Conservation (phyloP, 2,797 vertebrate genomes). For the Sardinella longiceps region DNA sequence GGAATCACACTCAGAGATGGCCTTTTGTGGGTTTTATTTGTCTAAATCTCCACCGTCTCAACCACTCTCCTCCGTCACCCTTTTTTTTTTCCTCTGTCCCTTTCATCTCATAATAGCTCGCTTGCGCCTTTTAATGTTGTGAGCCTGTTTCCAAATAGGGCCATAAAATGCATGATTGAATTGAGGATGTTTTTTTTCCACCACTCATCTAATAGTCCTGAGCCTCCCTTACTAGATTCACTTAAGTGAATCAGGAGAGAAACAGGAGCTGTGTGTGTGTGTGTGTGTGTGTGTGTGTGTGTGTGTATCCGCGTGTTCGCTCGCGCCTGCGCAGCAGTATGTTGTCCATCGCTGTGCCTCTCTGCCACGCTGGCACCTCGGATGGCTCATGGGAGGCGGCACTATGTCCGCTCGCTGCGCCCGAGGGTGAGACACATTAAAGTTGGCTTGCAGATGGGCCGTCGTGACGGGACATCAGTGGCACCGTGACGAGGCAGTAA, state of each 20-base stretch:
- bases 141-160: constrained; percentile 25
- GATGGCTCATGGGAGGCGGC: constrained; percentile 26
- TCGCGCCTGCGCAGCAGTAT: neutral
- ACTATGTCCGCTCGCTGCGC: neutral
- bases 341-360: neutral
- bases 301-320: neutral
- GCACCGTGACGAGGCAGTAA: neutral
- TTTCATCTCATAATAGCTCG: neutral
- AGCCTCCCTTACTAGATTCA: neutral
- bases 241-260: constrained; percentile 42
- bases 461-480: neutral
- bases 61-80: neutral
- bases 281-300: constrained; percentile 12
- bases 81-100: neutral
- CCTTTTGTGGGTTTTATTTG: neutral
- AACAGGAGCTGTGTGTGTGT: constrained; percentile 28
- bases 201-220: constrained; percentile 29
- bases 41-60: neutral
- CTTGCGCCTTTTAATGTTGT: constrained; percentile 25
- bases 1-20: neutral
- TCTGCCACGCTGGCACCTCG: neutral
- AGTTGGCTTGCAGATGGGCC: constrained; percentile 22
- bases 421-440: constrained; percentile 1
- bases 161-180: constrained; percentile 38
- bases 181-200: constrained; percentile 26